A percentile compares a stretch with the other conserved stretches of the same genome.
These are phyloP conservation scores for Platerodrilus igneus DNA, from an alignment of 2,888 invertebrate genomes.

Conservation along the genomic window DNA sequence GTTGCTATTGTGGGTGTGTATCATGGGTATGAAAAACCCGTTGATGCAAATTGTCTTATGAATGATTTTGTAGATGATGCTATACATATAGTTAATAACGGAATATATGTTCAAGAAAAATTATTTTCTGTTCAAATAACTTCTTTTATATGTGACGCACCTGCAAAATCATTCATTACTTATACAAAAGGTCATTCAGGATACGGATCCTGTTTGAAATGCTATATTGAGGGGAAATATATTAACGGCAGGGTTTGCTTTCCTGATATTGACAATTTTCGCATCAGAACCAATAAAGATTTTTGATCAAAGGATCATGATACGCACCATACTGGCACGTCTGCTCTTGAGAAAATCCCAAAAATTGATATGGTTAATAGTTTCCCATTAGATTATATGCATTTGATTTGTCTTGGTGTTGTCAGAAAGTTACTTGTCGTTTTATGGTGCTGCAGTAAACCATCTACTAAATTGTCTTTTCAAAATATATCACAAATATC, in stretches of 20 bases:
- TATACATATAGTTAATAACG: too few relatives aligned
- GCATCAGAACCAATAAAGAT: slow-evolving; percentile 23
- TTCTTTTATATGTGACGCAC: slow-evolving; percentile 25
- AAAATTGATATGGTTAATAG: slow-evolving; percentile 7
- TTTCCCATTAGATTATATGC: slow-evolving; percentile 17
- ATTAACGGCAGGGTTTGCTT: slow-evolving; percentile 24
- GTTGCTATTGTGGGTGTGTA: slow-evolving; percentile 12
- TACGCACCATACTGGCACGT: not conserved
- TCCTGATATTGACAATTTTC: slow-evolving; percentile 17
- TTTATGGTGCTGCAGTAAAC: slow-evolving; percentile 7
- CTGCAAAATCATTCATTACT: slow-evolving; percentile 26
- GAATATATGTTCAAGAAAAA: too few relatives aligned
- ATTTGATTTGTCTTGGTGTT: slow-evolving; percentile 13
- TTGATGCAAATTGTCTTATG: too few relatives aligned
- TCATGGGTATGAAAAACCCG: not conserved
- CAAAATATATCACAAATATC: not conserved
- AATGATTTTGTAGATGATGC: too few relatives aligned
- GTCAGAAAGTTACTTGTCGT: slow-evolving; percentile 10
- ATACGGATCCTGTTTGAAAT: slow-evolving; percentile 22
- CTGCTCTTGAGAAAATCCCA: slow-evolving; percentile 3
- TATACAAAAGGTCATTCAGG: slow-evolving; percentile 25
- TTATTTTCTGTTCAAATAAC: slow-evolving; percentile 4
- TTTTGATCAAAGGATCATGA: slow-evolving; percentile 20
- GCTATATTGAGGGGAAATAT: slow-evolving; percentile 24
- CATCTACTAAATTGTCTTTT: not conserved